Conservation (phyloP, 64 coral and sea anemone species). For the Platygyra sinensis region DNA sequence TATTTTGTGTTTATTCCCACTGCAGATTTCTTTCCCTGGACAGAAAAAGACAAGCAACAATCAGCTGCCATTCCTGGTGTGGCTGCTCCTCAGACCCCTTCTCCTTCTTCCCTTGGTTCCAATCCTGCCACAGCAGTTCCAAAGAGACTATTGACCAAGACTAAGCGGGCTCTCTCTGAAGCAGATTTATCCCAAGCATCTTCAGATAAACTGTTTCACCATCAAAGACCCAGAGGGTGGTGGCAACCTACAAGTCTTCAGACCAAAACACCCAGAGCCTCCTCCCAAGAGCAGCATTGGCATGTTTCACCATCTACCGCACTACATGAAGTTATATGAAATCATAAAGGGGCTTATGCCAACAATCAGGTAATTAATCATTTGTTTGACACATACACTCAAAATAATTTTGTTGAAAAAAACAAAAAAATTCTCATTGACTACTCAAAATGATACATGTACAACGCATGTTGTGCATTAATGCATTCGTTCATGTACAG, state of each 20-base stretch:
- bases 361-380: slow-evolving; percentile 76
- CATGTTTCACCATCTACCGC: slow-evolving; percentile 75
- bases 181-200: slow-evolving; percentile 54
- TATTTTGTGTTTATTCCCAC: background rate
- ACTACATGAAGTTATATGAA: slow-evolving; percentile 94
- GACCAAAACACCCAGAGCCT: slow-evolving; percentile 64
- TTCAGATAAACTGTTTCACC: slow-evolving; percentile 70
- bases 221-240: slow-evolving; percentile 57
- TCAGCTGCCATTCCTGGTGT: slow-evolving; percentile 44
- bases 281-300: slow-evolving; percentile 80
- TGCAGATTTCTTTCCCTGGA: slow-evolving; percentile 81
- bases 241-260: slow-evolving; percentile 17
- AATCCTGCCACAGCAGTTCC: slow-evolving; percentile 58
- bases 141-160: slow-evolving; percentile 86
- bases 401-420: no score
- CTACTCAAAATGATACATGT: no score
- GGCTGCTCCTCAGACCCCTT: slow-evolving; percentile 68
- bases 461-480: no score
- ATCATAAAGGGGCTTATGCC: slow-evolving; percentile 76
- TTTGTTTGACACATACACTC: no score
- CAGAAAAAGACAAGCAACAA: slow-evolving; percentile 88
- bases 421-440: no score
- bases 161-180: slow-evolving; percentile 79
- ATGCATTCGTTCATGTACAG: no score
- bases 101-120: background rate